Percentiles rank a stretch among this genome's conserved stretches.
These are phyloP conservation scores for Sogatella furcifera DNA, from an alignment of 1,140 invertebrate species.

Conservation along the genomic window DNA sequence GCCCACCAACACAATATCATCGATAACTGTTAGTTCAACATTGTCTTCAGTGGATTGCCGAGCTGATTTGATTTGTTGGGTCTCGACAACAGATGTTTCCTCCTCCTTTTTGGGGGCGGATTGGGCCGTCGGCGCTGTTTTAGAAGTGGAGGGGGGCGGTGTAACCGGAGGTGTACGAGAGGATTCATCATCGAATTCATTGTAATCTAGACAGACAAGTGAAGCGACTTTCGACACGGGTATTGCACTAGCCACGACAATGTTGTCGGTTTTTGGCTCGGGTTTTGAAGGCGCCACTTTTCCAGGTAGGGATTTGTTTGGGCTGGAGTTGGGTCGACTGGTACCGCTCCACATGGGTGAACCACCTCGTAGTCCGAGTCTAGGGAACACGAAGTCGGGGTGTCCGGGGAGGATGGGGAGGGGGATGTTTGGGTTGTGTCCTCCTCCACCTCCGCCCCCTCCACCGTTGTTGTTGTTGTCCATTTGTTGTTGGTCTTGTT, in stretches of 20 bases:
- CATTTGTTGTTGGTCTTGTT: neutral
- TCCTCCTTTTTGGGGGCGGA: slow-evolving; percentile 5
- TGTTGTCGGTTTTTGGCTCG: slow-evolving; percentile 2
- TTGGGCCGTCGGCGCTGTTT: slow-evolving; percentile 9
- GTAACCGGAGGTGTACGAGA: slow-evolving; percentile 33
- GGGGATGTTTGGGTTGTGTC: slow-evolving; percentile 39
- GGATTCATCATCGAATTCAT: slow-evolving; percentile 48
- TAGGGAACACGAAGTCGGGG: slow-evolving; percentile 41
- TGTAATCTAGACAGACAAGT: slow-evolving; percentile 47
- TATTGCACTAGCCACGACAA: slow-evolving; percentile 3
- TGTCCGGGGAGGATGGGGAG: slow-evolving; percentile 33
- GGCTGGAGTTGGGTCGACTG: slow-evolving; percentile 30
- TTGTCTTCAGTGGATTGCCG: slow-evolving; percentile 15
- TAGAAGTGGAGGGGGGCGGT: slow-evolving; percentile 29
- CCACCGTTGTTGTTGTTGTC: slow-evolving; percentile 12
- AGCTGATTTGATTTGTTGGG: slow-evolving; percentile 5
- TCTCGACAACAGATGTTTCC: neutral
- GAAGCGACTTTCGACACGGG: slow-evolving; percentile 37
- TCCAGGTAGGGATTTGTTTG: slow-evolving; percentile 22
- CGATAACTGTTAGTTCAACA: slow-evolving; percentile 25
- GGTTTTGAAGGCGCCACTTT: neutral
- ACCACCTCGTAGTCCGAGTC: slow-evolving; percentile 56
- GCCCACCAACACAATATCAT: slow-evolving; percentile 26
- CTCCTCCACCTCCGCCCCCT: slow-evolving; percentile 38
- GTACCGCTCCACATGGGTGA: slow-evolving; percentile 50